phyloP scores from a whole-genome alignment of 2,113 vertebrate species.

The Paracanthobrama guichenoti region DNA sequence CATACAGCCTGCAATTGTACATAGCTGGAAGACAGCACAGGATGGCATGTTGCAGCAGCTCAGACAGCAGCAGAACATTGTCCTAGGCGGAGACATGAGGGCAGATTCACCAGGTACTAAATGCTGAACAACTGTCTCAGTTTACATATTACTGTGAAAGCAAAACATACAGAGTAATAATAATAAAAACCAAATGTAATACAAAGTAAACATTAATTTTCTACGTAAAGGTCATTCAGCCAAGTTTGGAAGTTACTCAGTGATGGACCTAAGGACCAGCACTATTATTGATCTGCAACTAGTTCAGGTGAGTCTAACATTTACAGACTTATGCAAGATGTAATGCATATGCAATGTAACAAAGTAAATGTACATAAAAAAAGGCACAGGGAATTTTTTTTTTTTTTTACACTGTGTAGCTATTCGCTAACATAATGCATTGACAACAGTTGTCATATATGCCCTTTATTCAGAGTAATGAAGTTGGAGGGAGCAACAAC shows the following conservation, averaged over 20 bases:
- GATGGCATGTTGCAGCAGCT: neutral
- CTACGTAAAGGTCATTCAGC: neutral
- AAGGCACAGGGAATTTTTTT: neutral
- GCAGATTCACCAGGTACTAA: neutral
- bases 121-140: neutral
- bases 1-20: conserved; percentile 10
- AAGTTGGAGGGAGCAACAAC: conserved; percentile 3
- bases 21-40: conserved; percentile 7
- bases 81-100: neutral
- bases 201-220: neutral
- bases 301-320: neutral
- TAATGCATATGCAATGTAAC: neutral
- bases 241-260: neutral
- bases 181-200: neutral
- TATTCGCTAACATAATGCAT: too few relatives aligned
- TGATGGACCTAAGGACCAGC: neutral
- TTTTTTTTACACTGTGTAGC: too few relatives aligned
- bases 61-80: neutral
- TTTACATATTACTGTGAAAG: neutral
- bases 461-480: neutral
- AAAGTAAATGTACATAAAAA: neutral
- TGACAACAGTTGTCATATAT: neutral
- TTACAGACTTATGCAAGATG: neutral
- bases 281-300: neutral
- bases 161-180: neutral